A percentile compares a stretch with the other conserved stretches of the same genome.
Conservation (phyloP, 2,888 invertebrate species). For the Lordiphosa fenestrarum region DNA sequence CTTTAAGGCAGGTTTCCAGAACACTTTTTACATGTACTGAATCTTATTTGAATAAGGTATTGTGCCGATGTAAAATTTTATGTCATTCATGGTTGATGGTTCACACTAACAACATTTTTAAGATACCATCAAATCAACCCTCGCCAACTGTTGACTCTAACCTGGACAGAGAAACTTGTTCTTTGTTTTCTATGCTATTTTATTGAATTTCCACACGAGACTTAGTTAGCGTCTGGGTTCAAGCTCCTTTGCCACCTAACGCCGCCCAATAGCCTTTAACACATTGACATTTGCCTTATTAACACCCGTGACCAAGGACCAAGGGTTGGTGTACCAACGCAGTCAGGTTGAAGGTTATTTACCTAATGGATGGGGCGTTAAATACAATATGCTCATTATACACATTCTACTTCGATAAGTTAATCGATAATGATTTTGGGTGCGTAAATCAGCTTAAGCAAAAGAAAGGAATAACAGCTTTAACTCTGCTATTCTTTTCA, state of each 20-base stretch:
- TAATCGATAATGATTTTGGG: conserved; percentile 43
- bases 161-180: conserved; percentile 19
- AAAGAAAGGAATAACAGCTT: conserved; percentile 25
- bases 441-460: conserved; percentile 22
- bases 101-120: no score
- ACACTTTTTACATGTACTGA: no score
- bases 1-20: no score
- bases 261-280: conserved; percentile 35
- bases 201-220: conserved; percentile 56
- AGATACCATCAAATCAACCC: conserved; percentile 13
- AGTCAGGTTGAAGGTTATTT: conserved; percentile 31
- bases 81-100: no score
- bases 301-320: conserved; percentile 28
- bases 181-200: conserved; percentile 33
- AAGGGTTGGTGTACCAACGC: not conserved
- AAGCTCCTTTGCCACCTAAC: not conserved
- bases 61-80: no score
- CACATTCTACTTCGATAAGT: conserved; percentile 41
- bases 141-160: conserved; percentile 52
- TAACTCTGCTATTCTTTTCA: conserved; percentile 27
- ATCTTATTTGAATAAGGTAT: no score
- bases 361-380: conserved; percentile 48
- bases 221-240: conserved; percentile 31
- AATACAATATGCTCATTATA: conserved; percentile 55
- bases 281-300: conserved; percentile 54